These are phyloP conservation scores for Crenuchus spilurus DNA, from an alignment of 2,797 vertebrate genomes.

Conservation along the genomic window DNA sequence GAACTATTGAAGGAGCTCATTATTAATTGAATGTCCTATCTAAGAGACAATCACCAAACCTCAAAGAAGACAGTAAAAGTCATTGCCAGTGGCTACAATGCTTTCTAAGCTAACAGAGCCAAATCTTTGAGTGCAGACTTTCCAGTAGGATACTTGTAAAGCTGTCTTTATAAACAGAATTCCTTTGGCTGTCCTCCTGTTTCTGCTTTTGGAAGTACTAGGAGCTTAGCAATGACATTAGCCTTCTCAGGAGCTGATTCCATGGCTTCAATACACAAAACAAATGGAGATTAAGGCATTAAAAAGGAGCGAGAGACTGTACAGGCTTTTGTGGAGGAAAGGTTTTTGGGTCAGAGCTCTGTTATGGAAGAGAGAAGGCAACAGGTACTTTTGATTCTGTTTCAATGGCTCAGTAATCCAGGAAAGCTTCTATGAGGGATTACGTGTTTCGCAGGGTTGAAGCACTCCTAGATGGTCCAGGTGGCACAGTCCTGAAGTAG, in stretches of 20 bases:
- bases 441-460: constrained; percentile 8
- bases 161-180: constrained; percentile 67
- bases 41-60: not conserved
- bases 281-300: constrained; percentile 57
- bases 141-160: constrained; percentile 66
- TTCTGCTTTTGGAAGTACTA: constrained; percentile 43
- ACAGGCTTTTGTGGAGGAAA: constrained; percentile 33
- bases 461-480: constrained; percentile 16
- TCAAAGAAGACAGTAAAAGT: constrained; percentile 35
- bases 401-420: constrained; percentile 12
- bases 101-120: constrained; percentile 50
- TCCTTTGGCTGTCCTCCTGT: constrained; percentile 55
- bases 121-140: constrained; percentile 64
- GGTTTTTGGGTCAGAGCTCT: constrained; percentile 20
- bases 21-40: not conserved
- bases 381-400: constrained; percentile 23
- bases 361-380: not conserved
- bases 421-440: constrained; percentile 25
- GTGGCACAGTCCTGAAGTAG: constrained; percentile 16
- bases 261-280: constrained; percentile 67
- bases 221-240: constrained; percentile 48
- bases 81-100: constrained; percentile 55
- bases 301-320: constrained; percentile 59
- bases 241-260: constrained; percentile 53
- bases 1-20: too few species aligned